Conservation (phyloP, 2,113 vertebrate species). For the Brevimyrus niger region DNA sequence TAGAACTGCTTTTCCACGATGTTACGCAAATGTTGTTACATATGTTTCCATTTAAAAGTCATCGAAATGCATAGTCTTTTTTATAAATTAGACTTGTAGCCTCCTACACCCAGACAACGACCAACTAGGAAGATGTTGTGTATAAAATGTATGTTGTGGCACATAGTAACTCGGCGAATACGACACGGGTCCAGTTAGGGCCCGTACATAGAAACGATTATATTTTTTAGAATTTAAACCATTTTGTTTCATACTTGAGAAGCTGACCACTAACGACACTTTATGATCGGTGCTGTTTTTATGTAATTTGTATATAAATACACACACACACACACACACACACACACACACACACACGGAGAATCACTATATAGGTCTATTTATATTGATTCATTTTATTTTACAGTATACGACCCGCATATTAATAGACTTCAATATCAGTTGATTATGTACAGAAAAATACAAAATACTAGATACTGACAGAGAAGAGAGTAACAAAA, state of each 20-base stretch:
- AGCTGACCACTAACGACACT: not conserved
- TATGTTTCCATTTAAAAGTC: not conserved
- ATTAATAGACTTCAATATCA: not conserved
- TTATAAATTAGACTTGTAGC: not conserved
- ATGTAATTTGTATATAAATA: not conserved
- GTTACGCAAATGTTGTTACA: not conserved
- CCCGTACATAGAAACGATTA: not conserved
- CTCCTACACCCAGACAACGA: not conserved
- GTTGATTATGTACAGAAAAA: not conserved
- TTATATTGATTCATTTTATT: not conserved
- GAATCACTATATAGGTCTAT: not conserved
- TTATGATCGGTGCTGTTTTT: not conserved
- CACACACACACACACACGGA: too few species aligned
- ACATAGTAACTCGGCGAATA: not conserved
- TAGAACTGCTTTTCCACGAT: not conserved
- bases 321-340: too few species aligned
- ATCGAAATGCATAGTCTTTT: not conserved
- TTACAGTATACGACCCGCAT: not conserved
- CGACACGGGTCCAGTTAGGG: not conserved
- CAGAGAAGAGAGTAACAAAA: not conserved
- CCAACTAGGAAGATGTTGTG: not conserved
- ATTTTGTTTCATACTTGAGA: not conserved
- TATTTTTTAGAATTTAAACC: not conserved
- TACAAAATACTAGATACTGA: not conserved
- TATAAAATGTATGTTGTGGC: not conserved